Base-by-base conservation (phyloP, 1,140 invertebrate species). In the Oscheius sp. region DNA sequence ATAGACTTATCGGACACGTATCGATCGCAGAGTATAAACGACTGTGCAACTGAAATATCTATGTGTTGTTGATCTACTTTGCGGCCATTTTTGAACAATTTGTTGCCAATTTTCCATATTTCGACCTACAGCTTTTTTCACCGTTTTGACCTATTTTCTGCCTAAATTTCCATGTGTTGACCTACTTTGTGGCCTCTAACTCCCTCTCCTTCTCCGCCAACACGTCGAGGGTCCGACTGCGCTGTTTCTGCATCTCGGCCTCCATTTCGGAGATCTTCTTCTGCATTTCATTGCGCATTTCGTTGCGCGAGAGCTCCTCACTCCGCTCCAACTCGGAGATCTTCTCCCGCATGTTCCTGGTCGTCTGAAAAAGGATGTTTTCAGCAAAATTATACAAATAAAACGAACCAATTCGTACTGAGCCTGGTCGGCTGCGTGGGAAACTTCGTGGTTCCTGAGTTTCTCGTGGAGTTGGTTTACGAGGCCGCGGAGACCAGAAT, bases 201-300 rank as follows among this genome's bases (percentile, higher is more conserved):
- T 75, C 73, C 58, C 63, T 67, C 1, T 75, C 73, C 73, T 75
- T 75, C 23, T 75, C 73, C 15, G 73, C 73, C 26, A 75, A 29
- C n/a, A 76, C 74, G n/a, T 75, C 73, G 3, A 75, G 23, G 15
- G 73, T 75, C 49, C 73, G 13, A 20, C 49, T 31, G 32, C 73
- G 23, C 20, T 75, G 73, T 36, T 75, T 75, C 31, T 76, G 73
- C 73, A 75, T 75, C 59, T 75, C 73, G 15, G 3, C 15, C 52
- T 75, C 73, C 52, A 75, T 61, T 38, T 75, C 72, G 29, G 66
- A 68, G 15, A 68, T 49, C 18, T 49, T 63, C 23, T 58, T 26
- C 23, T 58, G 26, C 46, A 59, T 68, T 31, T 68, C 66, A 10
- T 42, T 10, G 18, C 52, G 20, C 52, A 68, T 68, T 61, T 68